Base-by-base conservation (phyloP, 2,888 invertebrate species). In the Ernsta delagoae region DNA sequence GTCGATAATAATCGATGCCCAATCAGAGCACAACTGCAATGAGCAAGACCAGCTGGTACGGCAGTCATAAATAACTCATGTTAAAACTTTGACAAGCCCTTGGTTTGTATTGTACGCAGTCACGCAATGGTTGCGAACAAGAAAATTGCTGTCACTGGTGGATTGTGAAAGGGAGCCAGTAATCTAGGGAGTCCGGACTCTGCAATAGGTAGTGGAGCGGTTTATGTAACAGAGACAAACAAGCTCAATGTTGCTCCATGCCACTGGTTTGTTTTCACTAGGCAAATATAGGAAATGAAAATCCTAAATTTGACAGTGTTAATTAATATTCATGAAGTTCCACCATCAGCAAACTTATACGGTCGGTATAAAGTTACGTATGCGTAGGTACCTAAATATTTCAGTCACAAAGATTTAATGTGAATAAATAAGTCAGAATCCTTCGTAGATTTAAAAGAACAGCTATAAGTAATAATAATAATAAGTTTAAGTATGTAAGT, bases 141-240 rank as follows among this genome's bases (percentile, higher is more conserved):
- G 87, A 84, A 87, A 85, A 86, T 86, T 83, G 81, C 83, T 79
- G 77, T 77, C 83, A 80, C 79, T 82, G 82, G 77, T 80, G 79
- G 59, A n/a, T 39, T 83, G 88, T 84, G 88, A 90, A 89, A 88
- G 87, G 87, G 81, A 77, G 74, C 73, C 80, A n/a, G n/a, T n/a
- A n/a, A n/a, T n/a, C n/a, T n/a, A n/a, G n/a, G 78, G 81, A 77
- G 73, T 73, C 80, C 78, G 77, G 79, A 78, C 77, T 77, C 77
- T 43, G 31, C 31, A 43, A 11, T 59, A 24, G 43, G 59, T 31
- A 59, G 8, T n/a, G n/a, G 24, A 36, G 75, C 78, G 77, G 81
- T 82, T 89, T 87, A 88, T 85, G 83, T 86, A 89, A 88, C 80
- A 64, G 69, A 66, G 71, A 72, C 73, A 70, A 63, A 71, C 83